phyloP scores from a whole-genome alignment of 2,888 invertebrate genomes.

The Tanypteryx hageni region DNA sequence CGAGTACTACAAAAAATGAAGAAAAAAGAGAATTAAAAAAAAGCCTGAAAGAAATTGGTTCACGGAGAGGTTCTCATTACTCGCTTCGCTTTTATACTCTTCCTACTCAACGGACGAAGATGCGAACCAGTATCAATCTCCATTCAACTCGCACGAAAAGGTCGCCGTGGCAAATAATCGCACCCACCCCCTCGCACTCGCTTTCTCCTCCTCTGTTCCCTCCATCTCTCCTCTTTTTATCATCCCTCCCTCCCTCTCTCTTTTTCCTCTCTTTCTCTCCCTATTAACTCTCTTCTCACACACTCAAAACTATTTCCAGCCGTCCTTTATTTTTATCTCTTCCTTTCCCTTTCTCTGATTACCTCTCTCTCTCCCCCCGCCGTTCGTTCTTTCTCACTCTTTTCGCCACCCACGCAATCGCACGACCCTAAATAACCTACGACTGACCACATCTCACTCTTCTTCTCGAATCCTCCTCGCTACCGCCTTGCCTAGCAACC shows the following conservation, averaged over 20 bases:
- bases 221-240: neutral
- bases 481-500: neutral
- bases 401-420: neutral
- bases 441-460: neutral
- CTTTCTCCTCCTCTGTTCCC: neutral
- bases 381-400: neutral
- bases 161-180: constrained; percentile 38
- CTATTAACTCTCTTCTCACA: neutral
- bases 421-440: neutral
- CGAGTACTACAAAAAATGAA: neutral
- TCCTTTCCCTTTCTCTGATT: neutral
- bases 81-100: constrained; percentile 50
- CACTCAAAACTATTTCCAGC: neutral
- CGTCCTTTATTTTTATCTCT: neutral
- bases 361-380: no score
- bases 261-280: neutral
- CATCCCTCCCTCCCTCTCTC: neutral
- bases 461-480: neutral
- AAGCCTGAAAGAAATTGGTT: constrained; percentile 57
- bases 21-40: neutral
- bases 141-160: constrained; percentile 52
- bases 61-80: constrained; percentile 53
- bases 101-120: constrained; percentile 38
- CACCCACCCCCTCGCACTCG: neutral
- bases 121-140: constrained; percentile 58